A percentile compares a stretch with the other conserved stretches of the same genome.
Conservation (phyloP, 2,888 invertebrate genomes). For the Liodrosophila aerea region DNA sequence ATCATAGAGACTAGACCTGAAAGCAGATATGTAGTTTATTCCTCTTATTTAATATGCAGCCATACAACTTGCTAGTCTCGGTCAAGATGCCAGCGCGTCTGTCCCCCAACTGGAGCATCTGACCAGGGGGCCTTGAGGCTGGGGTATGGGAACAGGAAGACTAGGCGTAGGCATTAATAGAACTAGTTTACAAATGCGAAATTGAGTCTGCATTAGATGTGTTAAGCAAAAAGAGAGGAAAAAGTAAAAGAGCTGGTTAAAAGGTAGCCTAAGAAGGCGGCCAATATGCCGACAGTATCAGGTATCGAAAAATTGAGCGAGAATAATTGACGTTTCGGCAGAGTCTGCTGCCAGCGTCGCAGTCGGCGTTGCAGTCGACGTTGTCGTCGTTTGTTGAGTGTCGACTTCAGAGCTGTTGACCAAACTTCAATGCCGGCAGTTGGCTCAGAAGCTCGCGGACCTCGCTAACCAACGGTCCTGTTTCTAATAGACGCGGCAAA, state of each 20-base stretch:
- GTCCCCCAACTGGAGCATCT: conserved; percentile 37
- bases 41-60: conserved; percentile 31
- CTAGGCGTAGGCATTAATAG: conserved; percentile 19
- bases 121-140: not conserved
- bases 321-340: conserved; percentile 61
- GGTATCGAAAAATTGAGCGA: conserved; percentile 47
- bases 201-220: conserved; percentile 18
- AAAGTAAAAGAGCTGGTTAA: conserved; percentile 19
- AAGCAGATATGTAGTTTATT: conserved; percentile 25
- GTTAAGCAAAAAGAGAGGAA: not conserved
- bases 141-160: conserved; percentile 23
- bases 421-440: conserved; percentile 58
- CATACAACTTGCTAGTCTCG: conserved; percentile 33
- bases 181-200: conserved; percentile 45
- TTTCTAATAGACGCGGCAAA: conserved; percentile 52
- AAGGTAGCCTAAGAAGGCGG: conserved; percentile 31
- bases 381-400: conserved; percentile 20
- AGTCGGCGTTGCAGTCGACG: conserved; percentile 23
- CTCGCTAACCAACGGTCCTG: conserved; percentile 67
- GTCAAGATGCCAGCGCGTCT: conserved; percentile 31
- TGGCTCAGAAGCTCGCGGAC: conserved; percentile 73
- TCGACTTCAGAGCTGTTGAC: conserved; percentile 68
- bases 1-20: conserved; percentile 18
- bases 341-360: conserved; percentile 29
- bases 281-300: conserved; percentile 42